Evolutionary conservation across 1,140 invertebrate species (phyloP), one percentile per base, ranked within the genome.

Genomic region (Drosophila bipectinata): DNA sequence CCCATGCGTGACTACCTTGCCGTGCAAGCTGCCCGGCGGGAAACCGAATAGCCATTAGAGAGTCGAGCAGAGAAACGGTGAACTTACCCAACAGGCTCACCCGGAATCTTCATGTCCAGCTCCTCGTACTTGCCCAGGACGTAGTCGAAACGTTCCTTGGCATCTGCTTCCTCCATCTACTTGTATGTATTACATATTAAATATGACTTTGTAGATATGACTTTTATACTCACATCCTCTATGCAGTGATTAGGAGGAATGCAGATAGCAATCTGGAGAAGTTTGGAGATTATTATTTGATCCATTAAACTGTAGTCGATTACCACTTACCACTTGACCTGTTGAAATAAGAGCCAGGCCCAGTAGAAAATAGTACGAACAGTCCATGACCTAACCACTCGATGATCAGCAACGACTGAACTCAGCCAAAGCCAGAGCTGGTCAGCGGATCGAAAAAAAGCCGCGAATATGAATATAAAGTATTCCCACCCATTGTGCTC

Each of bases 61-160:
- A 47, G 21, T 47, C 14, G 9, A 9, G 7, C 8, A 21, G 44
- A 0, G 0, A 4, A 26, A 45, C 41, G 37, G 26, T 41, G 9
- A 52, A 45, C 81, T 78, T 62, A 91, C 90, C 82, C 79, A 48
- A 90, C 44, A 7, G 90, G 74, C 41, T 79, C 71, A 6, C 90
- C 90, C 15, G 47, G 37, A 63, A 91, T 84, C 68, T 79, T 88
- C 75, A 90, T 84, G 58, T 91, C 57, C 44, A 88, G 28, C 54
- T 84, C 73, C 21, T 76, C 75, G 54, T 91, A 91, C 66, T 91
- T 90, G 4, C 48, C 62, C 7, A 87, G 24, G 2, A 90, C 90
- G 51, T 90, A 88, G 3, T 72, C 68, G n/a, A 52, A 79, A 0
- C 68, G 78, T 15, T 81, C 72, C 49, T 79, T 63, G 0, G 62